These are phyloP conservation scores for Panthera uncia DNA, from an alignment of 2,113 vertebrate species.

Conservation along the genomic window DNA sequence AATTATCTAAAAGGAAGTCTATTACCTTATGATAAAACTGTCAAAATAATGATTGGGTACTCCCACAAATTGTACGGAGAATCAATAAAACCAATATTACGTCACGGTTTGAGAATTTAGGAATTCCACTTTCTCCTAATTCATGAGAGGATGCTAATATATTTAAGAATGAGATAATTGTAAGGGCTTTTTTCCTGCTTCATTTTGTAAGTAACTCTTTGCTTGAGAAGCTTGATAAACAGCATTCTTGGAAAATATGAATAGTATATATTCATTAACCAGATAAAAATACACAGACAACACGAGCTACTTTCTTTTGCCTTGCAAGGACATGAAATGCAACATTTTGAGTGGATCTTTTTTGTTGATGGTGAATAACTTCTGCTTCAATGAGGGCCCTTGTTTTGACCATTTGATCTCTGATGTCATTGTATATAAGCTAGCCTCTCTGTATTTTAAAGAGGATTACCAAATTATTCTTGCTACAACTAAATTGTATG, in stretches of 20 bases:
- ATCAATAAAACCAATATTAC: conserved; percentile 85
- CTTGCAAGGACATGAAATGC: background rate
- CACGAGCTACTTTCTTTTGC: background rate
- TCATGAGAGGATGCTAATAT: conserved; percentile 74
- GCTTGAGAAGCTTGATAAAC: background rate
- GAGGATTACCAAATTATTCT: background rate
- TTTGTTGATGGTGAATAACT: background rate
- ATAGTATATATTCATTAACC: conserved; percentile 46
- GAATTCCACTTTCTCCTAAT: conserved; percentile 82
- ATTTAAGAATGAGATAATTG: conserved; percentile 75
- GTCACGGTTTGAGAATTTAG: conserved; percentile 82
- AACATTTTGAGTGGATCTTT: background rate
- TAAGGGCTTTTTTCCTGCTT: conserved; percentile 5
- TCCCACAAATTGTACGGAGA: conserved; percentile 80
- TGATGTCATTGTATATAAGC: background rate
- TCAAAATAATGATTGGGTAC: conserved; percentile 85
- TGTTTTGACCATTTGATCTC: background rate
- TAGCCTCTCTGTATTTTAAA: background rate
- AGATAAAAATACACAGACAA: background rate
- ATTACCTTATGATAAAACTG: conserved; percentile 87
- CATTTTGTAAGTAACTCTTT: conserved; percentile 33
- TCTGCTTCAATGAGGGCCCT: background rate
- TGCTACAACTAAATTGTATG: background rate
- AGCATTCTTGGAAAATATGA: background rate
- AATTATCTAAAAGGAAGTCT: conserved; percentile 84